These are phyloP conservation scores for Hippopotamyrus pictus DNA, from an alignment of 2,797 vertebrate species.

Conservation along the genomic window DNA sequence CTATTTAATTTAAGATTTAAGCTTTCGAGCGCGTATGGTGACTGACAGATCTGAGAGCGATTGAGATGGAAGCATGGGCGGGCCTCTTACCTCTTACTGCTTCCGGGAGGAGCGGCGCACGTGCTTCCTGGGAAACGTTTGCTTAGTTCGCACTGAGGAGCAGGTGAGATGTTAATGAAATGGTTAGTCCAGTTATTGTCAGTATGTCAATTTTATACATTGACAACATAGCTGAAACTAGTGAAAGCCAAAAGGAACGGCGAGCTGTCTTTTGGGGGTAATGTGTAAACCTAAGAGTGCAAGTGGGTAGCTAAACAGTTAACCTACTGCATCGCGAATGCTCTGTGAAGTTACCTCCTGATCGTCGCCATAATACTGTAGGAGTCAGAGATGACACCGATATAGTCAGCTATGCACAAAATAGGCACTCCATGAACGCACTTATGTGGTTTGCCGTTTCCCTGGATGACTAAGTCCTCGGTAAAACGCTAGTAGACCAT, in stretches of 20 bases:
- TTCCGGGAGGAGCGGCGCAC: conserved; percentile 44
- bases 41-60: background rate
- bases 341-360: background rate
- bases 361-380: background rate
- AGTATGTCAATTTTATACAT: background rate
- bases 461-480: background rate
- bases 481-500: background rate
- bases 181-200: background rate
- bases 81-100: conserved; percentile 19
- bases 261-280: background rate
- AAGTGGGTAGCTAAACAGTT: background rate
- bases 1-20: background rate
- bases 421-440: background rate
- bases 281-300: background rate
- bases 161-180: conserved; percentile 23
- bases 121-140: conserved; percentile 27
- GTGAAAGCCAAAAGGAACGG: background rate
- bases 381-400: background rate
- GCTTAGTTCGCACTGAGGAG: background rate
- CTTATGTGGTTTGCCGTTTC: background rate
- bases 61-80: conserved; percentile 29
- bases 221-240: background rate
- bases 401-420: background rate
- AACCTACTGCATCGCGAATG: background rate
- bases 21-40: background rate